Conservation (phyloP, 2,888 invertebrate species). For the Germaria angustata region DNA sequence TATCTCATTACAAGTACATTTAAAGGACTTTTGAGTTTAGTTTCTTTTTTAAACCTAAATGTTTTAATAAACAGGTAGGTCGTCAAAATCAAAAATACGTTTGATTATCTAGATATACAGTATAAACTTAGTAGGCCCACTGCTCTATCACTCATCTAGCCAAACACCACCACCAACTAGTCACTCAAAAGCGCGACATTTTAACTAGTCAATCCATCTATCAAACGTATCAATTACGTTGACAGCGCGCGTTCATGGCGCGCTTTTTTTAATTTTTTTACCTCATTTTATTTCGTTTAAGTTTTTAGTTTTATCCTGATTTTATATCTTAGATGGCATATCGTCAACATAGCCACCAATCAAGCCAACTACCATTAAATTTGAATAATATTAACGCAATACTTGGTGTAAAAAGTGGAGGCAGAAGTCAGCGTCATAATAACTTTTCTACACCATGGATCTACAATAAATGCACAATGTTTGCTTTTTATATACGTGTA, state of each 20-base stretch:
- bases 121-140: slow-evolving; percentile 53
- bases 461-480: slow-evolving; percentile 40
- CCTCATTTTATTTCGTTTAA: slow-evolving; percentile 50
- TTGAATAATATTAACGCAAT: slow-evolving; percentile 66
- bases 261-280: slow-evolving; percentile 43
- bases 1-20: neutral
- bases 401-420: neutral
- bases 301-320: slow-evolving; percentile 54
- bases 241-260: slow-evolving; percentile 71
- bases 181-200: slow-evolving; percentile 66
- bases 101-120: slow-evolving; percentile 57
- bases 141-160: slow-evolving; percentile 57
- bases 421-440: slow-evolving; percentile 29
- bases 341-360: slow-evolving; percentile 64
- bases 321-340: slow-evolving; percentile 65
- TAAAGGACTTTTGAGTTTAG: neutral
- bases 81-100: slow-evolving; percentile 62
- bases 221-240: slow-evolving; percentile 78
- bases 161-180: slow-evolving; percentile 40
- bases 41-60: neutral
- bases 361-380: slow-evolving; percentile 67
- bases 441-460: slow-evolving; percentile 25
- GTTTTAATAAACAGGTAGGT: slow-evolving; percentile 65
- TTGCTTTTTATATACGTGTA: neutral
- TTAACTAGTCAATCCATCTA: slow-evolving; percentile 74